Conservation (phyloP, 1,140 invertebrate species). For the Dicyema japonicum region DNA sequence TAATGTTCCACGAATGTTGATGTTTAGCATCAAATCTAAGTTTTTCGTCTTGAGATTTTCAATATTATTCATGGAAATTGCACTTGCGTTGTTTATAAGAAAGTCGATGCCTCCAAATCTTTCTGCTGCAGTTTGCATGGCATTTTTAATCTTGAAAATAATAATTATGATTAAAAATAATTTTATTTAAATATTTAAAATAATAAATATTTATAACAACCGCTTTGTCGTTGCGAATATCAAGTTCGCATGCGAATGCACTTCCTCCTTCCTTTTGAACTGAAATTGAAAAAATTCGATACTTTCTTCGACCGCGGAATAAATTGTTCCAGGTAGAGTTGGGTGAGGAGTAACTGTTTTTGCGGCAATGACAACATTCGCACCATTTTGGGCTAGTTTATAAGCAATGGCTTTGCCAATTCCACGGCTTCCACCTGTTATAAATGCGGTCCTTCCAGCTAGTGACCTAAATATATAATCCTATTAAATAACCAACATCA, state of each 20-base stretch:
- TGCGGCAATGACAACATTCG: conserved; percentile 65
- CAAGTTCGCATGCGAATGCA: conserved; percentile 58
- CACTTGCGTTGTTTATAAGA: conserved; percentile 67
- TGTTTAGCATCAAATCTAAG: conserved; percentile 20
- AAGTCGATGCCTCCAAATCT: conserved; percentile 87
- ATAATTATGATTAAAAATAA: no score
- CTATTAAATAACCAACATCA: no score
- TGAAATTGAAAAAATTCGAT: conserved; percentile 15
- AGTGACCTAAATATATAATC: conserved; percentile 22
- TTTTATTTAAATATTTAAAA: no score
- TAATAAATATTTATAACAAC: background rate
- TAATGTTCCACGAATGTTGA: conserved; percentile 20
- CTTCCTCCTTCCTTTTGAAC: conserved; percentile 61
- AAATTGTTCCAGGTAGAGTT: conserved; percentile 87
- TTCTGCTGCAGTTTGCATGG: conserved; percentile 49
- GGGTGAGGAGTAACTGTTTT: conserved; percentile 82
- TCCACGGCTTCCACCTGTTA: conserved; percentile 73
- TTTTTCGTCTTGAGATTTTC: conserved; percentile 55
- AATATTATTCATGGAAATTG: conserved; percentile 59
- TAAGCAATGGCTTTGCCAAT: conserved; percentile 84
- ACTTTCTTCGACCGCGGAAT: conserved; percentile 73
- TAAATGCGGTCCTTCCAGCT: conserved; percentile 56
- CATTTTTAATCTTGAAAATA: conserved; percentile 32
- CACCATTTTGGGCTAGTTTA: conserved; percentile 33
- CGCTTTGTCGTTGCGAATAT: no score